These are phyloP conservation scores for Sebastes iracundus DNA, from an alignment of 2,797 vertebrate genomes.

Conservation along the genomic window DNA sequence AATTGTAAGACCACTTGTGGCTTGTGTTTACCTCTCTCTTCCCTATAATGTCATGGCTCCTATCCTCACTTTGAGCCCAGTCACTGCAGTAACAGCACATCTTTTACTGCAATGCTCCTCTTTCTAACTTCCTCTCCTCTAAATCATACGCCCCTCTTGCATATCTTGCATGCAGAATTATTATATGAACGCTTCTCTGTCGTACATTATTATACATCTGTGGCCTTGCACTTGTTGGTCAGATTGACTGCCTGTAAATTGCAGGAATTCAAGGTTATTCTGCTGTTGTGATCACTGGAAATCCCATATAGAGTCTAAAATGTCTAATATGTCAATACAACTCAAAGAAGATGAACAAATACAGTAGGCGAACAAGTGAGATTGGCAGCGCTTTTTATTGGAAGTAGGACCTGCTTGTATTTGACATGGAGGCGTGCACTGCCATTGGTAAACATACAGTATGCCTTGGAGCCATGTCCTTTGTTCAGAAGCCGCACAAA, in stretches of 20 bases:
- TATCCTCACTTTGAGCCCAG: not conserved
- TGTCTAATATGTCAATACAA: not conserved
- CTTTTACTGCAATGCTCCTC: not conserved
- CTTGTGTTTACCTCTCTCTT: not conserved
- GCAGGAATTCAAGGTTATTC: not conserved
- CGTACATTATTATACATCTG: not conserved
- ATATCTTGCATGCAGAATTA: not conserved
- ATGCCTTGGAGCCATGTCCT: constrained; percentile 29
- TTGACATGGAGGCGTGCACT: constrained; percentile 75
- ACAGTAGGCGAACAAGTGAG: not conserved
- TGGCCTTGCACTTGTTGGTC: not conserved
- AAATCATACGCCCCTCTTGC: not conserved
- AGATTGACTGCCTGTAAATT: not conserved
- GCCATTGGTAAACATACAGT: constrained; percentile 72
- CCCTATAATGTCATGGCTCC: not conserved
- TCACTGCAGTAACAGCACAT: not conserved
- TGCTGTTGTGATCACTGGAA: not conserved
- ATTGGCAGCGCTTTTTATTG: constrained; percentile 13
- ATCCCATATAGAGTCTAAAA: not conserved
- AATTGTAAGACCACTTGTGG: not conserved
- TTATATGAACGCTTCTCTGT: not conserved
- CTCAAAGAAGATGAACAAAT: not conserved
- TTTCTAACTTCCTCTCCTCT: not conserved
- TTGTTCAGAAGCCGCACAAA: constrained; percentile 8
- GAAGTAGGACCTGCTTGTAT: constrained; percentile 55